A percentile compares a stretch with the other conserved stretches of the same genome.
Evolutionary conservation across 2,797 vertebrate genomes (phyloP).

Genomic region (Ciconia nigra): DNA sequence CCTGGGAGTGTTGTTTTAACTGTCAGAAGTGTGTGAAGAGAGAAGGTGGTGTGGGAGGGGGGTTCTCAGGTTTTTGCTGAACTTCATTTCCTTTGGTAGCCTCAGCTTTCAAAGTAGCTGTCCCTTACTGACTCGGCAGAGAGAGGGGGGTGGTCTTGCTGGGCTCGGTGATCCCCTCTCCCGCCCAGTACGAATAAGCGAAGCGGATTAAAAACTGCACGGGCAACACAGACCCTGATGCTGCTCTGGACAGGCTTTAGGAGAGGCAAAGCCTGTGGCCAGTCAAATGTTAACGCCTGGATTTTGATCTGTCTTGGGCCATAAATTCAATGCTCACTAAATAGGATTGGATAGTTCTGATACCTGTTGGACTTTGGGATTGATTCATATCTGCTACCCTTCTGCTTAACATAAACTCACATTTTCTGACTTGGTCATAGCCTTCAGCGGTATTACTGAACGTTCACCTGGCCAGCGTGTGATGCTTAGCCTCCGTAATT

Average conservation of each 20-base stretch:
- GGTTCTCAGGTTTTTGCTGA: neutral
- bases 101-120: neutral
- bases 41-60: neutral
- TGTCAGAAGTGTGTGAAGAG: neutral
- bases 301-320: neutral
- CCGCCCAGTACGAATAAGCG: no score
- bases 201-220: neutral
- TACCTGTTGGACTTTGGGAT: neutral
- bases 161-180: neutral
- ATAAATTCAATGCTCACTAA: neutral
- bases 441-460: neutral
- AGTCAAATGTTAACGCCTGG: neutral
- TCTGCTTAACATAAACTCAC: neutral
- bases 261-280: neutral
- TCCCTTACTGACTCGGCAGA: neutral
- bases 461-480: neutral
- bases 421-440: neutral
- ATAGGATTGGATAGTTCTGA: neutral
- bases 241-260: neutral
- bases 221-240: rapidly evolving
- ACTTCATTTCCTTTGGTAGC: neutral
- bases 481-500: neutral
- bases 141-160: neutral
- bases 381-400: neutral
- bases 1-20: neutral